These are phyloP conservation scores for Maniola hyperantus DNA, from an alignment of 2,888 invertebrate species.

Conservation along the genomic window DNA sequence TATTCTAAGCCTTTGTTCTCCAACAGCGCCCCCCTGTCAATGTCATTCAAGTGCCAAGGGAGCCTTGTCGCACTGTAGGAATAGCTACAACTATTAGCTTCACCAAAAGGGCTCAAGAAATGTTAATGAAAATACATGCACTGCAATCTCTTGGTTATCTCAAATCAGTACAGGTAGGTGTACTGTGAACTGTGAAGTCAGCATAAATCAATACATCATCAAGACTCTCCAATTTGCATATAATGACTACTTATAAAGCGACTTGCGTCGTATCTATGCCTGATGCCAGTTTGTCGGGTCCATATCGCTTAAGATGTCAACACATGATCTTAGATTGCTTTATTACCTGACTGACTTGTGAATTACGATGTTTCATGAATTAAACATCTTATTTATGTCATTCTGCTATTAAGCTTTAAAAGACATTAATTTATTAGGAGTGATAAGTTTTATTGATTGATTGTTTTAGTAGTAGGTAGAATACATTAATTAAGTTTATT, in stretches of 20 bases:
- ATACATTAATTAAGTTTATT: constrained; percentile 6
- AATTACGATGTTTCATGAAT: constrained; percentile 35
- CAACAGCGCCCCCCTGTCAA: no score
- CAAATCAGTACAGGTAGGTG: constrained; percentile 7
- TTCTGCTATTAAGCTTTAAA: not conserved
- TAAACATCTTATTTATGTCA: constrained; percentile 39
- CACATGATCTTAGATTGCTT: constrained; percentile 63
- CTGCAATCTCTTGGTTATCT: not conserved
- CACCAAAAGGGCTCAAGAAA: no score
- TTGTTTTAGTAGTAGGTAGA: constrained; percentile 33
- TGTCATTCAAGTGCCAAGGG: no score
- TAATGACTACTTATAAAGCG: constrained; percentile 73
- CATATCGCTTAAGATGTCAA: constrained; percentile 65
- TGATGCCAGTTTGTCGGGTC: constrained; percentile 53
- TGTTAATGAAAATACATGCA: not conserved
- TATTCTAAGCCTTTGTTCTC: no score
- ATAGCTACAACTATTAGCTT: no score
- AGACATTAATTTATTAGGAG: constrained; percentile 1
- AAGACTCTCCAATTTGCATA: constrained; percentile 69
- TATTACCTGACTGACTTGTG: constrained; percentile 40
- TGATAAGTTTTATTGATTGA: constrained; percentile 29
- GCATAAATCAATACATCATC: constrained; percentile 52
- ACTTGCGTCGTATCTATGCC: constrained; percentile 60
- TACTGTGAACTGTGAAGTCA: constrained; percentile 12
- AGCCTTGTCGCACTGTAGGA: no score